Base-by-base conservation (phyloP, 2,113 vertebrate genomes). In the Lepus timidus region DNA sequence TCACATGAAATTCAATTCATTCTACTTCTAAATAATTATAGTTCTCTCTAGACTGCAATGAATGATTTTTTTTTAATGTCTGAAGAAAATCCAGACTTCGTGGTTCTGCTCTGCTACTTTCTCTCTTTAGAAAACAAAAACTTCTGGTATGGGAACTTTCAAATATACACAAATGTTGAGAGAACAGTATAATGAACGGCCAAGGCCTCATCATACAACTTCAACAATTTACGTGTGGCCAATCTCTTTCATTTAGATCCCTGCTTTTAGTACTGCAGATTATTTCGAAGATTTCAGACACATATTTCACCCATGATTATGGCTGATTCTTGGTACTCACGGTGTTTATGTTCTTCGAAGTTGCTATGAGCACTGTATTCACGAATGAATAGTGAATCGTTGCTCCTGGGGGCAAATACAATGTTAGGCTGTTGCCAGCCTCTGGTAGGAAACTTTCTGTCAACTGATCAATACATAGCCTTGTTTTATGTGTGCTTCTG, bases 11-110 rank as follows among this genome's bases (percentile, higher is more conserved):
- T 94, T 96, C 68, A 96, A 97, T 96, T 96, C 96, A 94, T 78
- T 83, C 87, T 94, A 84, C 62, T 96, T 96, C 92, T 95, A 97
- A 97, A 97, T 96, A 97, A 96, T 97, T 96, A 93, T 95, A 92
- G 92, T 87, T 92, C 97, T 87, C 93, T 87, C 85, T 36, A 74
- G 80, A 90, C 93, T 65, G 84, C 31, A 90, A 2, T 29, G 52
- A 91, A 95, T 93, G 83, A 85, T 76, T 85, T 44, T 44, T 44
- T 89, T 84, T 83, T 65, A 94, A 93, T 94, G 92, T 29, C 76
- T 85, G 68, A 71, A 90, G 84, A 87, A 85, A 89, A 87, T 39
- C 55, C 73, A 74, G 76, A 88, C 76, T 44, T 65, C 68, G 10
- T 52, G 55, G 92, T 94, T 95, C 95, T 81, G 39, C 71, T 85